Conservation (phyloP, 2,113 vertebrate species). For the Nannobrachium achirus region DNA sequence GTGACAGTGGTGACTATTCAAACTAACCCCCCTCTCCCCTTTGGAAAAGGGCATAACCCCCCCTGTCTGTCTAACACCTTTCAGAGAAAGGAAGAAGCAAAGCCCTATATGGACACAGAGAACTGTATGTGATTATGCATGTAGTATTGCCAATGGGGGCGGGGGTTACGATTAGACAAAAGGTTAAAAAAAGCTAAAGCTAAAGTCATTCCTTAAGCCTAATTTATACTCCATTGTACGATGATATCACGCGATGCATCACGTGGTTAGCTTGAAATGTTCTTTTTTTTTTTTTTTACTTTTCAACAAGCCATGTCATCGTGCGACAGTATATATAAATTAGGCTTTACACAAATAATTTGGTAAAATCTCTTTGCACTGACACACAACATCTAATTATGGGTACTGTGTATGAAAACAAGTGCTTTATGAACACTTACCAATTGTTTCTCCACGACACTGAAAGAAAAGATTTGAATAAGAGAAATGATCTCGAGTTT, state of each 20-base stretch:
- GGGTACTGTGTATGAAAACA: constrained; percentile 65
- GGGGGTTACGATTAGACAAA: constrained; percentile 68
- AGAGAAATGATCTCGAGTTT: constrained; percentile 35
- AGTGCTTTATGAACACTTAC: constrained; percentile 73
- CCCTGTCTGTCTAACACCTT: constrained; percentile 65
- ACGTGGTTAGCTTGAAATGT: too few species aligned
- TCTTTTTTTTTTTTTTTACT: too few species aligned
- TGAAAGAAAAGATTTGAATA: constrained; percentile 43
- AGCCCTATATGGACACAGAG: constrained; percentile 77
- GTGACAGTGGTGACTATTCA: constrained; percentile 74
- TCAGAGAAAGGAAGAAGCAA: constrained; percentile 82
- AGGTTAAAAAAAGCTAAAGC: too few species aligned
- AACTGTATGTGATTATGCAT: constrained; percentile 63
- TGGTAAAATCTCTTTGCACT: constrained; percentile 76
- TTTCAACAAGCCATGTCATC: too few species aligned
- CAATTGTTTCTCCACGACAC: constrained; percentile 63
- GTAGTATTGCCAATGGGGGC: constrained; percentile 59
- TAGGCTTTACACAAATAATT: constrained; percentile 51
- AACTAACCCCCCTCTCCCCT: constrained; percentile 54
- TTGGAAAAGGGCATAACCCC: constrained; percentile 54
- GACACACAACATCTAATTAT: constrained; percentile 68
- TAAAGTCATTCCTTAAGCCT: constrained; percentile 56
- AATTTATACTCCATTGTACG: too few species aligned
- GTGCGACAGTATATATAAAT: too few species aligned
- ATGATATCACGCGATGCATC: too few species aligned